Percentiles rank a stretch among this genome's conserved stretches.
Evolutionary conservation across 2,888 invertebrate genomes (phyloP).

Genomic region (Adineta ricciae): DNA sequence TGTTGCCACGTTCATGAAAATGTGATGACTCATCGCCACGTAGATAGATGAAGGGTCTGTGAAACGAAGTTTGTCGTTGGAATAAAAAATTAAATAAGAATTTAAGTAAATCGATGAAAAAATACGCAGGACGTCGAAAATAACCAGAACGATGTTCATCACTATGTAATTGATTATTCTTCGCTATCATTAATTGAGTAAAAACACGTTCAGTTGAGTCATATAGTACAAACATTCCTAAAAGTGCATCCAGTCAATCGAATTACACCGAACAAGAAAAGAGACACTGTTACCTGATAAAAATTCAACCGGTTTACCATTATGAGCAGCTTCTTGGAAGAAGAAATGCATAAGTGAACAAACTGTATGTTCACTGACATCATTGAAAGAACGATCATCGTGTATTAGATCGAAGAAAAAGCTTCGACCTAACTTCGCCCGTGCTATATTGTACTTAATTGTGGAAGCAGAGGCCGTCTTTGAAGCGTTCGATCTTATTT

Average conservation of each 20-base stretch:
- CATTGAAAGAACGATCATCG: not conserved
- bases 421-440: not conserved
- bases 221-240: not conserved
- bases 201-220: not conserved
- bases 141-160: not conserved
- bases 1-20: not conserved
- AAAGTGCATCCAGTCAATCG: no score
- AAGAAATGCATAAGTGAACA: not conserved
- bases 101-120: not conserved
- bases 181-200: not conserved
- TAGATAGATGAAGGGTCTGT: not conserved
- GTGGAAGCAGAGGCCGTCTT: not conserved
- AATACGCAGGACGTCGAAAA: not conserved
- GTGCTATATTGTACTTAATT: not conserved
- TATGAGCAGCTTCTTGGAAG: not conserved
- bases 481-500: not conserved
- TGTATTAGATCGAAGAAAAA: not conserved
- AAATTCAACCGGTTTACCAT: not conserved
- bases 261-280: no score
- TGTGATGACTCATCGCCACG: slow-evolving; percentile 12
- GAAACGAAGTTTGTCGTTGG: not conserved
- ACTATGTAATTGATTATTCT: not conserved
- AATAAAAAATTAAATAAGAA: not conserved
- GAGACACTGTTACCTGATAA: not conserved
- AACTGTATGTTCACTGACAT: not conserved